Evolutionary conservation across 2,888 invertebrate genomes (phyloP).

Genomic region (Heteromurus nitidus): DNA sequence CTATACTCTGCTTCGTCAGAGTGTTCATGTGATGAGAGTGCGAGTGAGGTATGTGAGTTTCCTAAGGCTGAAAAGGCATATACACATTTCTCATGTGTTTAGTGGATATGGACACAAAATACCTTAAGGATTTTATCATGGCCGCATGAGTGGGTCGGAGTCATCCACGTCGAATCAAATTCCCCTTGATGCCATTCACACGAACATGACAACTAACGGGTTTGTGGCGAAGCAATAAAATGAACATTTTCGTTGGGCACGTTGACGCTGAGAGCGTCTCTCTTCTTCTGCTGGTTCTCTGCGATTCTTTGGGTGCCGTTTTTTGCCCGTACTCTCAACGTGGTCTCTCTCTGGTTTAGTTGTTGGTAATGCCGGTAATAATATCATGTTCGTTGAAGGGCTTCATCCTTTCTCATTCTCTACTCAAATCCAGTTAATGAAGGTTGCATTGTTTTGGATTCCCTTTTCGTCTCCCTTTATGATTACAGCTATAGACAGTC

Average conservation of each 20-base stretch:
- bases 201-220: background rate
- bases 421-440: constrained; percentile 20
- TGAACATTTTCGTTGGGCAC: constrained; percentile 2
- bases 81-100: too few relatives aligned
- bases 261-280: background rate
- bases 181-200: constrained; percentile 5
- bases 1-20: background rate
- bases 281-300: background rate
- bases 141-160: background rate
- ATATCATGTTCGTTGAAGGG: constrained; percentile 12
- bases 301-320: background rate
- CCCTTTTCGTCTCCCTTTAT: background rate
- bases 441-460: background rate
- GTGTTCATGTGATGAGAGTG: too few relatives aligned
- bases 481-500: too few relatives aligned
- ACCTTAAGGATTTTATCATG: background rate
- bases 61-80: too few relatives aligned
- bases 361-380: background rate
- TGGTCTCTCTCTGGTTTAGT: background rate
- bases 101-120: background rate
- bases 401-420: background rate
- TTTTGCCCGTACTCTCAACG: background rate
- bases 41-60: too few relatives aligned
- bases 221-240: constrained; percentile 31
- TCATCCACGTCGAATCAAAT: constrained; percentile 17